Percentiles rank a stretch among this genome's conserved stretches.
phyloP scores from a whole-genome alignment of 2,113 vertebrate genomes.

The Silurus meridionalis region DNA sequence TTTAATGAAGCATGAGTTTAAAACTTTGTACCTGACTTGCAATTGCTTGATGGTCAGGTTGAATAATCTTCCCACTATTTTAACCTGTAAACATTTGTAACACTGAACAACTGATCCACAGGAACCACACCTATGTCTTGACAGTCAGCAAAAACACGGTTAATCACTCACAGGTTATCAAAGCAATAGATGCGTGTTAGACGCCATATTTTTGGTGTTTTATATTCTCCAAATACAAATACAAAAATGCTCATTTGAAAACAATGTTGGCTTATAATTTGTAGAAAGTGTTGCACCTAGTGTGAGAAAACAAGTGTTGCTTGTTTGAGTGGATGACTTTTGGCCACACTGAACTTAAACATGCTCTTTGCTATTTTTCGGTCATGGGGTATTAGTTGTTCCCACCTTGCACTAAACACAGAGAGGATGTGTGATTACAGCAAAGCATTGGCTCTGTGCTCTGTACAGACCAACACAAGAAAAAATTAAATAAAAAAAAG shows the following conservation, averaged over 20 bases:
- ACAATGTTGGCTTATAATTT: not conserved
- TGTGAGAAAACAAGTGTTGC: not conserved
- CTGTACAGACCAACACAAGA: constrained; percentile 4
- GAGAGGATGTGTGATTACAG: not conserved
- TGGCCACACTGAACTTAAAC: not conserved
- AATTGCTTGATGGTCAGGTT: not conserved
- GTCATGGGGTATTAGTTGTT: not conserved
- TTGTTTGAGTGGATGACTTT: not conserved
- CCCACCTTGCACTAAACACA: not conserved
- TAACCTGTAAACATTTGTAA: not conserved
- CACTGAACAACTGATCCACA: not conserved
- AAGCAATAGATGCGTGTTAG: not conserved
- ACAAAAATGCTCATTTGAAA: not conserved
- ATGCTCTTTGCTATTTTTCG: not conserved
- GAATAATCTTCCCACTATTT: not conserved
- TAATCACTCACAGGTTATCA: not conserved
- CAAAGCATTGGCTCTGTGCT: not conserved
- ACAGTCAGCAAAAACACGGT: not conserved
- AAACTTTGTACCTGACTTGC: not conserved
- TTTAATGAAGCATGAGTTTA: not conserved
- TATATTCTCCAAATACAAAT: not conserved
- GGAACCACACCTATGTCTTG: not conserved
- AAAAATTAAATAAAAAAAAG: not conserved
- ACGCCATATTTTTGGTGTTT: not conserved
- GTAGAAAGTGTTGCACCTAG: not conserved